Base-by-base conservation (phyloP, 2,888 invertebrate species). In the Cordylochernes scorpioides region DNA sequence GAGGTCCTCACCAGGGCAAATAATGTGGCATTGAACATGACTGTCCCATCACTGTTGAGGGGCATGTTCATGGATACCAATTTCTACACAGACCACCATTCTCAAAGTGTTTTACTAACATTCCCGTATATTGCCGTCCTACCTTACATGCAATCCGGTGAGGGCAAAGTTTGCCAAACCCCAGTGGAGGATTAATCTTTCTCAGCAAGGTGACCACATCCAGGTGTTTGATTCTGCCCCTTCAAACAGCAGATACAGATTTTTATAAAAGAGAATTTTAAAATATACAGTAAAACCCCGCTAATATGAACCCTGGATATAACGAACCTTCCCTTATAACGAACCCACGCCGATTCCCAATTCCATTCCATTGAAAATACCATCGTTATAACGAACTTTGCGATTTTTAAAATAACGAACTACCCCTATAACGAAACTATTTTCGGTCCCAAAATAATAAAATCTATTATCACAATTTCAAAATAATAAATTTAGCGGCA, bases 21-120 rank as follows among this genome's bases (percentile, higher is more conserved):
- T 10, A 97, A 59, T 0, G 97, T 97, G 5, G 97, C 94, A 53
- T 97, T 97, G 54, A 97, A 97, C 46, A 91, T 65, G 2, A 97
- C 94, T 0, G 94, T 97, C 3, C 97, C 97, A 49, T 97, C 97
- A 39, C 84, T 86, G 52, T 97, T 97, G 30, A 97, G 59, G 1
- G 97, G 97, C 97, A 97, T 97, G 53, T 97, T 97, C 94, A 97
- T 97, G 1, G 91, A 86, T 7, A 97, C 94, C 28, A 97, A 63
- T 35, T 88, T 66, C 65, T 70, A 7, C n/a, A 5, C 6, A 7
- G 5, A 24, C 13, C 19, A 19, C 8, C 8, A 9, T 19, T 19
- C 8, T 19, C n/a, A 19, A 19, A 19, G n/a, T 9, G 8, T 19
- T 19, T 9, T 19, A 19, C 8, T 9, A 19, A 19, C n/a, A 9